Base-by-base conservation (phyloP, 2,888 invertebrate species). In the Sminthurides aquaticus region DNA sequence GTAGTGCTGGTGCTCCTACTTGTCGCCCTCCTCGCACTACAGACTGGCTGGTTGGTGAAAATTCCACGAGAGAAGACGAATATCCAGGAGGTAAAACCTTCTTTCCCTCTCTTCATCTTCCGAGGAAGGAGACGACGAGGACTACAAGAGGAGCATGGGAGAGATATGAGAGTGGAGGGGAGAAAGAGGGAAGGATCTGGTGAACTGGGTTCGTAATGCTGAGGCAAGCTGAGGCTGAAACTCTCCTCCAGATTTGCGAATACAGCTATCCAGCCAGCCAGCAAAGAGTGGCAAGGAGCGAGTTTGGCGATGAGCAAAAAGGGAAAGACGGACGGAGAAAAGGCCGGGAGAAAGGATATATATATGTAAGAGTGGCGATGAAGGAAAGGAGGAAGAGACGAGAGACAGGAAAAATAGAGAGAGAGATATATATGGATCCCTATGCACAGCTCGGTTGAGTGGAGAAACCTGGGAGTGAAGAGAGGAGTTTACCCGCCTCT, bases 91-190 rank as follows among this genome's bases (percentile, higher is more conserved):
- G n/a, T n/a, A 8, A 52, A 52, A 52, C 52, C 5, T 22, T 43
- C 43, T 43, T 52, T 52, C 52, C 22, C 52, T 52, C 52, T 52
- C 20, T 52, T 52, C 52, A 52, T 52, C 52, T 52, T 52, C 5
- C 52, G 20, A 52, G 52, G 15, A 52, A 20, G 11, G 22, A 43
- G 18, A 8, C 43, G 43, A 8, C 43, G 43, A 43, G 18, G 43
- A 43, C 43, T 11, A 43, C 43, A 43, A 43, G 11, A 43, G 11
- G 43, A 43, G 43, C 11, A n/a, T n/a, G n/a, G n/a, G n/a, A n/a
- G n/a, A n/a, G n/a, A n/a, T n/a, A n/a, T n/a, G n/a, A n/a, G n/a
- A n/a, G n/a, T n/a, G n/a, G n/a, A n/a, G n/a, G n/a, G n/a, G n/a
- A n/a, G n/a, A n/a, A n/a, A n/a, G 43, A 34, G 43, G 43, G 15